Conservation (phyloP, 2,888 invertebrate species). For the Calameuta filiformis region DNA sequence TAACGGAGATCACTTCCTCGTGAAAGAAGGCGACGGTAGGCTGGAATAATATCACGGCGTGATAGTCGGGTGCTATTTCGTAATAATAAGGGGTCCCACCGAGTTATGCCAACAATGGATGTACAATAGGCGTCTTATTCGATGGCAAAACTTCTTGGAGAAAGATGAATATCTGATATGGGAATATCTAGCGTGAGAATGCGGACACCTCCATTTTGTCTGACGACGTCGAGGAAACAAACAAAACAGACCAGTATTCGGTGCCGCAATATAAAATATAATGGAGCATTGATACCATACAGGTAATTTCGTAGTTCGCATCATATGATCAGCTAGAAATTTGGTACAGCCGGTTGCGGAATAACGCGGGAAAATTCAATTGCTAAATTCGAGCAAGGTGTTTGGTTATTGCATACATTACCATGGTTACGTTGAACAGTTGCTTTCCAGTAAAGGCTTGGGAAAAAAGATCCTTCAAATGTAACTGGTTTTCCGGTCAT, state of each 20-base stretch:
- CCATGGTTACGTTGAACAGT: not conserved
- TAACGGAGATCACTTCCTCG: not conserved
- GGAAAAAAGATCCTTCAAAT: not conserved
- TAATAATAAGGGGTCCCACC: slow-evolving; percentile 51
- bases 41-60: not conserved
- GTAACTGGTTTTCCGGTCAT: not conserved
- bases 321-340: not conserved
- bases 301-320: not conserved
- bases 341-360: not conserved
- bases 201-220: slow-evolving; percentile 31
- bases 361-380: not conserved
- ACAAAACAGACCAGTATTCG: not conserved
- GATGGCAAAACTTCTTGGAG: slow-evolving; percentile 45
- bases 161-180: slow-evolving; percentile 58
- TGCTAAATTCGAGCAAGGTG: not conserved
- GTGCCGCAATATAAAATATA: not conserved
- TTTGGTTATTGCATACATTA: not conserved
- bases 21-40: not conserved
- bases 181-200: slow-evolving; percentile 55
- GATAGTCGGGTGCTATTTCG: slow-evolving; percentile 45
- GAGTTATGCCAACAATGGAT: slow-evolving; percentile 50
- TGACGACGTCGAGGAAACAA: not conserved
- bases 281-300: not conserved
- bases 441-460: not conserved
- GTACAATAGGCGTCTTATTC: slow-evolving; percentile 45